Evolutionary conservation across 1,140 invertebrate species (phyloP).

Genomic region (Ips nitidus): DNA sequence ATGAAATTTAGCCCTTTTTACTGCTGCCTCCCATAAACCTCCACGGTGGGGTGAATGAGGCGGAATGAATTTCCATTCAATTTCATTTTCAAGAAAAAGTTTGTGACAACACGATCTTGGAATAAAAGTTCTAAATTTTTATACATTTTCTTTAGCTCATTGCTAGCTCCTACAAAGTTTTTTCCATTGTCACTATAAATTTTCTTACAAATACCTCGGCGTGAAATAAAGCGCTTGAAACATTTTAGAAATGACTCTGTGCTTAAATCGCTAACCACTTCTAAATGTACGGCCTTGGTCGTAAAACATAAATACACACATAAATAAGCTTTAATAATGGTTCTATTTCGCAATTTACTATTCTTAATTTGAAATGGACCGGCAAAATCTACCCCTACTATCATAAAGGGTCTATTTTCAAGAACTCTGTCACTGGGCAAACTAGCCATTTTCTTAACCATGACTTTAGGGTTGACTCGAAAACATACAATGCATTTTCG

Average conservation of each 20-base stretch:
- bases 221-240: background rate
- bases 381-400: background rate
- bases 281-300: constrained; percentile 12
- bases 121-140: too few species aligned
- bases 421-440: constrained; percentile 41
- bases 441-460: constrained; percentile 31
- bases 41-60: too few species aligned
- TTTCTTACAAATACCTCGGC: constrained; percentile 7
- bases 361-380: constrained; percentile 6
- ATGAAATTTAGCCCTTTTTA: too few species aligned
- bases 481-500: constrained; percentile 15
- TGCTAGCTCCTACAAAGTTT: too few species aligned
- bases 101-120: too few species aligned
- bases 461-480: constrained; percentile 2
- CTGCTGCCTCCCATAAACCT: too few species aligned
- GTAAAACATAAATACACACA: constrained; percentile 9
- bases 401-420: constrained; percentile 7
- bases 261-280: constrained; percentile 8
- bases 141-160: too few species aligned
- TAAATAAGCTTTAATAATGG: constrained; percentile 4
- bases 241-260: constrained; percentile 6
- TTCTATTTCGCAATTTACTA: constrained; percentile 8
- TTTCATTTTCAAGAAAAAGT: too few species aligned
- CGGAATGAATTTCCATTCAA: too few species aligned
- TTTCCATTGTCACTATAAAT: background rate